These are phyloP conservation scores for Nannospalax galili DNA, from an alignment of 2,113 vertebrate species.

Conservation along the genomic window DNA sequence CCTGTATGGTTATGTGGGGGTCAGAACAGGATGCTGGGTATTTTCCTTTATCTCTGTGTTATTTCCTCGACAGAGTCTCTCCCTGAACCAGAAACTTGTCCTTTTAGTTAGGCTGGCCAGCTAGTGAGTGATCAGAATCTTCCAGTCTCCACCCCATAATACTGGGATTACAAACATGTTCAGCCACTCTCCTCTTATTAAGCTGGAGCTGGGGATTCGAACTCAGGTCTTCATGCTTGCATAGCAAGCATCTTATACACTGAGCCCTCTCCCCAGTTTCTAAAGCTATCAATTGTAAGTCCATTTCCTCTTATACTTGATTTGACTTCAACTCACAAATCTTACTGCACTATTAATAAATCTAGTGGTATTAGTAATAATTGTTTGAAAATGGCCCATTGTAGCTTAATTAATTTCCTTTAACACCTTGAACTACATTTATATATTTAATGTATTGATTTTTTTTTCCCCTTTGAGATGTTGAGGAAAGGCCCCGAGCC, in stretches of 20 bases:
- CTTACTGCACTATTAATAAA: constrained; percentile 43
- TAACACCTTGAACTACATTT: constrained; percentile 49
- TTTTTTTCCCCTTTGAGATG: too few species aligned
- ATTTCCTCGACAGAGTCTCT: neutral
- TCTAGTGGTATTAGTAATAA: neutral
- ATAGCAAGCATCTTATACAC: neutral
- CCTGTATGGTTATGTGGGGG: neutral
- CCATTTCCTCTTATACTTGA: constrained; percentile 28
- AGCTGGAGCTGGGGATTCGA: neutral
- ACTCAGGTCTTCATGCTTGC: neutral
- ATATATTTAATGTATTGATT: constrained; percentile 4
- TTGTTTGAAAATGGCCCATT: constrained; percentile 17
- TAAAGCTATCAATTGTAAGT: neutral
- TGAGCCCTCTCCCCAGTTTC: neutral
- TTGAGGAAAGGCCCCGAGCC: neutral
- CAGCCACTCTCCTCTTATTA: neutral
- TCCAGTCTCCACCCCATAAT: neutral
- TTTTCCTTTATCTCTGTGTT: neutral
- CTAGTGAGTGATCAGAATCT: neutral
- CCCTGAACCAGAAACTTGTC: neutral
- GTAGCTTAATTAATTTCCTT: constrained; percentile 61
- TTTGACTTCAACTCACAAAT: constrained; percentile 53
- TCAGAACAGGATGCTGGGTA: neutral
- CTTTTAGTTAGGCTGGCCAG: too few species aligned
- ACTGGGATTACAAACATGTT: too few species aligned